Evolutionary conservation across 2,113 vertebrate species (phyloP).

Genomic region (Sminthopsis crassicaudata): DNA sequence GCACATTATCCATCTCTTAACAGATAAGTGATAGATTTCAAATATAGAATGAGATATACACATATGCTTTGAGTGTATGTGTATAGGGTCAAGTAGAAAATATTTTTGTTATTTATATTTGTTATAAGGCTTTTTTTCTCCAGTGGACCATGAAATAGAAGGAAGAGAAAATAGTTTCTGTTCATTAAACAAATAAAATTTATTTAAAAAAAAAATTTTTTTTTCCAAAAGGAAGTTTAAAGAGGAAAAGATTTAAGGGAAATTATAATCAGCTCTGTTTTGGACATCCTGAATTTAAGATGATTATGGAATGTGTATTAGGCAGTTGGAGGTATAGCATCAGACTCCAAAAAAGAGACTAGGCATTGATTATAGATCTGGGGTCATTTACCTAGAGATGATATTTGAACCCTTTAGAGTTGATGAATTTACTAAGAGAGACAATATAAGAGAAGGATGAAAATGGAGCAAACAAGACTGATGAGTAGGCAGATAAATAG

Average conservation of each 20-base stretch:
- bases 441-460: neutral
- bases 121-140: neutral
- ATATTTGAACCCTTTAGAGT: neutral
- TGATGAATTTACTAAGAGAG: neutral
- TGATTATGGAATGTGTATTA: neutral
- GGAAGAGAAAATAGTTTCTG: neutral
- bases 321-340: neutral
- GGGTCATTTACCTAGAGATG: neutral
- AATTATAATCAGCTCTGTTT: neutral
- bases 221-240: neutral
- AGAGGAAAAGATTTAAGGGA: neutral
- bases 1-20: neutral
- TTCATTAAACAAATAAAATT: neutral
- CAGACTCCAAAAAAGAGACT: neutral
- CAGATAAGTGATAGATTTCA: neutral
- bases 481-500: neutral
- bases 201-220: neutral
- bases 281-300: neutral
- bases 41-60: neutral
- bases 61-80: neutral
- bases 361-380: neutral
- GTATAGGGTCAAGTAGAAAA: neutral
- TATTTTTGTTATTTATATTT: neutral
- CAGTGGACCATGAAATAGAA: neutral
- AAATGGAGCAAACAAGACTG: neutral